phyloP scores from a whole-genome alignment of 92 coral and sea anemone genomes.

The Ricordea florida region DNA sequence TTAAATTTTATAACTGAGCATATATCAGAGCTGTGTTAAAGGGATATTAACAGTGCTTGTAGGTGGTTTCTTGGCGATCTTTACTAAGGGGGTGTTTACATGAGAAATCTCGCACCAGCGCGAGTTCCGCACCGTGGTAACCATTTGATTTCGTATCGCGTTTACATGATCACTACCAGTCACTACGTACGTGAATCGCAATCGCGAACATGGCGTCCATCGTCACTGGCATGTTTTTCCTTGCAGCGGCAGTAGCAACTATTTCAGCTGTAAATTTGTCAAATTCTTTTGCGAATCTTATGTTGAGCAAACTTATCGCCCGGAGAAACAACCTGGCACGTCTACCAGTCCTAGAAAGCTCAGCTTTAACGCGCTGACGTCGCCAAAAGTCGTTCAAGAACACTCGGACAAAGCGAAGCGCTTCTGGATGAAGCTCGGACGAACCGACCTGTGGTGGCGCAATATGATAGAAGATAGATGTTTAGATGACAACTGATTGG shows the following conservation, averaged over 20 bases:
- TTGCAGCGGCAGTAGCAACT: conserved; percentile 4
- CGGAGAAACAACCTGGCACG: not conserved
- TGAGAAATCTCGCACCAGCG: too few relatives aligned
- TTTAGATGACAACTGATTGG: not conserved
- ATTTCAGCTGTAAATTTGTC: conserved; percentile 15
- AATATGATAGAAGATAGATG: not conserved
- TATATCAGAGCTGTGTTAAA: too few relatives aligned
- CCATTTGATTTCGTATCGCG: not conserved
- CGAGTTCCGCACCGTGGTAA: not conserved
- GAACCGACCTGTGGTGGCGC: not conserved
- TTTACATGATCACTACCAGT: not conserved
- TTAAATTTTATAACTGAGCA: too few relatives aligned
- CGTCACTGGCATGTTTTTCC: not conserved
- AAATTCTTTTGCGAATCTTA: not conserved
- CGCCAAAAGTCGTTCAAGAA: not conserved
- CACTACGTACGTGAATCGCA: conserved; percentile 1
- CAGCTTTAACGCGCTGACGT: not conserved
- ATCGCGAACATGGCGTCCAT: conserved; percentile 5
- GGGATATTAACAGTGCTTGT: too few relatives aligned
- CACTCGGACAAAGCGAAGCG: conserved; percentile 15
- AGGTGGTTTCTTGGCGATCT: too few relatives aligned
- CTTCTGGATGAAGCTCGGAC: conserved; percentile 1
- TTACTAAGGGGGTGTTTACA: not conserved
- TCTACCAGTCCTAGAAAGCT: not conserved
- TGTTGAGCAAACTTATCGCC: not conserved